Evolutionary conservation across 2,888 invertebrate species (phyloP).

Genomic region (Hypercompe scribonia): DNA sequence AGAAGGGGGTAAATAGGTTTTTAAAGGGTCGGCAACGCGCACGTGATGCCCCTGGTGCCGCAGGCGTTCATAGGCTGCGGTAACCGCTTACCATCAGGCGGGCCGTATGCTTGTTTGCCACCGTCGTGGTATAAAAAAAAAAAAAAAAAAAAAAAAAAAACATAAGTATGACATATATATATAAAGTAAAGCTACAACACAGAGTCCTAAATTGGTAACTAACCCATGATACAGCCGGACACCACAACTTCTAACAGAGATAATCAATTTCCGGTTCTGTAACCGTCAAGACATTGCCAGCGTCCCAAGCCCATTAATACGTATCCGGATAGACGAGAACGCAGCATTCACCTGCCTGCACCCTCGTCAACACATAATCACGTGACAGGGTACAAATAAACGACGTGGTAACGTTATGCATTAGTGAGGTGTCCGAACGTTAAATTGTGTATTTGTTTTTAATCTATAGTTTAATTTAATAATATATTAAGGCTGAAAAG

Average conservation of each 20-base stretch:
- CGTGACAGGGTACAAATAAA: constrained; percentile 3
- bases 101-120: too few species aligned
- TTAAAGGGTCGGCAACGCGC: too few species aligned
- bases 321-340: background rate
- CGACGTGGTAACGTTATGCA: background rate
- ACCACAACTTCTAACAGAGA: background rate
- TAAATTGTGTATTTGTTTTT: background rate
- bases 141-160: too few species aligned
- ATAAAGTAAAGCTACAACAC: background rate
- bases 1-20: too few species aligned
- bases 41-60: too few species aligned
- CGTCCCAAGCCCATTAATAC: background rate
- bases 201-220: background rate
- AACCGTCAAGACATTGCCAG: background rate
- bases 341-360: background rate
- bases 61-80: too few species aligned
- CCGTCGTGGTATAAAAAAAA: too few species aligned
- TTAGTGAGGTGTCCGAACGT: background rate
- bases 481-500: too few species aligned
- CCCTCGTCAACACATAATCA: constrained; percentile 4
- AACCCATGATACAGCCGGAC: background rate
- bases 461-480: background rate
- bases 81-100: too few species aligned
- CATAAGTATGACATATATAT: too few species aligned
- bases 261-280: background rate